Percentiles rank a stretch among this genome's conserved stretches.
phyloP scores from a whole-genome alignment of 2,797 vertebrate species.

The Onychomys arenicola region DNA sequence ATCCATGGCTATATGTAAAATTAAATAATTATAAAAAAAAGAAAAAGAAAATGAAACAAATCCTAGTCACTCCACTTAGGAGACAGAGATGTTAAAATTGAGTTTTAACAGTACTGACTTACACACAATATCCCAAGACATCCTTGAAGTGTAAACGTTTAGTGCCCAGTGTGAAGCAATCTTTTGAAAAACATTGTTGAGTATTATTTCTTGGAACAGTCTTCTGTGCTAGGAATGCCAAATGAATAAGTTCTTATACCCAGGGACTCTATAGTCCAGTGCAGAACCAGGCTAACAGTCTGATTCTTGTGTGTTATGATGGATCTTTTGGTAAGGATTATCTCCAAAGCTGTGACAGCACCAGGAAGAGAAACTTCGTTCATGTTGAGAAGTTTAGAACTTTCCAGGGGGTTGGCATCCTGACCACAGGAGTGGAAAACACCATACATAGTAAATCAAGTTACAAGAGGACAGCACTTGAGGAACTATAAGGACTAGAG shows the following conservation, averaged over 20 bases:
- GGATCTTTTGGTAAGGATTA: not conserved
- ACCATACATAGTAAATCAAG: not conserved
- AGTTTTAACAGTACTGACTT: constrained; percentile 4
- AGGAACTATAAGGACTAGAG: not conserved
- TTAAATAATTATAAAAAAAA: too few species aligned
- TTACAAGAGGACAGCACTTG: not conserved
- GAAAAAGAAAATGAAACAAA: too few species aligned
- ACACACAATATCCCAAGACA: not conserved
- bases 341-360: not conserved
- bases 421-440: not conserved
- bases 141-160: not conserved
- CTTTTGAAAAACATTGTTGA: not conserved
- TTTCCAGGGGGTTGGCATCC: not conserved
- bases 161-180: not conserved
- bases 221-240: not conserved
- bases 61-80: not conserved
- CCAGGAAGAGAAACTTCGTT: not conserved
- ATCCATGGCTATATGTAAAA: too few species aligned
- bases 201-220: not conserved
- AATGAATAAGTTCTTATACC: not conserved
- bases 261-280: not conserved
- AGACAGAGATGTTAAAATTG: not conserved
- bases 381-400: not conserved
- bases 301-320: not conserved
- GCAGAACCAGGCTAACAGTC: not conserved